Base-by-base conservation (phyloP, 1,140 invertebrate genomes). In the Heliconius eleuchia region DNA sequence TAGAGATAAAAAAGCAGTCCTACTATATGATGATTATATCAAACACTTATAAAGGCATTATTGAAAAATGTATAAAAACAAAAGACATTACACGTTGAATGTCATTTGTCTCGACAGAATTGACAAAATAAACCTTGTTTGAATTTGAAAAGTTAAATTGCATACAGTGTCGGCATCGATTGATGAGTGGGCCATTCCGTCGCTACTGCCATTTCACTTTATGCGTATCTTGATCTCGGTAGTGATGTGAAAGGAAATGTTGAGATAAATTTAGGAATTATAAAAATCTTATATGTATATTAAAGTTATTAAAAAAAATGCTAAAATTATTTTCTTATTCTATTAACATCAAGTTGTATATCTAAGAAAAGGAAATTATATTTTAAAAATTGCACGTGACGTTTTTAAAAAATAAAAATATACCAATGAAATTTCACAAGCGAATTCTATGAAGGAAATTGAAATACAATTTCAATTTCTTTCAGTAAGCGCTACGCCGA, bases 81-180 rank as follows among this genome's bases (percentile, higher is more conserved):
- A 30, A 23, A 30, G 27, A 30, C 5, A 18, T 57, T 57, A 60
- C 55, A 23, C 9, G 23, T 60, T 60, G n/a, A 23, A 60, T 66
- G 27, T 66, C 23, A 5, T 27, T 66, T 66, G 13, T 30, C 27
- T 13, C 27, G 9, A 4, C 27, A 30, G 60, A 66, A 66, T 66
- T 30, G 60, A 30, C 57, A 27, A 66, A 66, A 66, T 66, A 66
- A 66, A 66, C 11, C 60, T 66, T 66, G 60, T 66, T 66, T 30
- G 27, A 66, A 30, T 66, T 66, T 66, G 60, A 66, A 66, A 66
- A 66, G 60, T 66, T 66, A 66, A 66, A 66, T 66, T 30, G 60
- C 27, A 30, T 66, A 27, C 23, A 66, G 60, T 27, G 55, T 66
- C 60, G 60, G 60, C 13, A 13, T 66, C 27, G 60, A 66, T 66